These are phyloP conservation scores for Diabrotica balteata DNA, from an alignment of 2,888 invertebrate species.

Conservation along the genomic window DNA sequence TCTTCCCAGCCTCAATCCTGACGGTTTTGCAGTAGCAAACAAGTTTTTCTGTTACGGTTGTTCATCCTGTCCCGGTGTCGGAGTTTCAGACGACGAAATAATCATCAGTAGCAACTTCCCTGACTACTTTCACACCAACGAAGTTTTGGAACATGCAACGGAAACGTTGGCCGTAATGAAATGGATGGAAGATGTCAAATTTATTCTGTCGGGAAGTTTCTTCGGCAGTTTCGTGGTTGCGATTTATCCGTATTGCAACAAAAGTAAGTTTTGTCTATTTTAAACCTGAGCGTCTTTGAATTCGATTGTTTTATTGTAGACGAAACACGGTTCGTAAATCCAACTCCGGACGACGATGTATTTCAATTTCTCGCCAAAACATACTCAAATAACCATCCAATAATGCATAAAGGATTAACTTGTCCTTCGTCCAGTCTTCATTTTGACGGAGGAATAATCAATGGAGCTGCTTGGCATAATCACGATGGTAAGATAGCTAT, in stretches of 20 bases:
- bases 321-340: conserved; percentile 53
- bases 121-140: conserved; percentile 62
- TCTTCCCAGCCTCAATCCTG: conserved; percentile 79
- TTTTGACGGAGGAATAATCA: conserved; percentile 69
- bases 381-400: conserved; percentile 66
- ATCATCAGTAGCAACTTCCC: conserved; percentile 72
- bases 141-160: conserved; percentile 58
- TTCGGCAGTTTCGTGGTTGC: conserved; percentile 74
- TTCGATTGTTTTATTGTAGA: conserved; percentile 6
- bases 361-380: conserved; percentile 66
- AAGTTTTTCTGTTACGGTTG: conserved; percentile 44
- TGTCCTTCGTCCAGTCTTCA: conserved; percentile 54
- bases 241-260: conserved; percentile 69
- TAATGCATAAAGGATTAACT: conserved; percentile 64
- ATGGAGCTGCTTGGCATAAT: conserved; percentile 73
- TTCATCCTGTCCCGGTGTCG: conserved; percentile 44
- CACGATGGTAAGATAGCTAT: conserved; percentile 60
- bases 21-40: conserved; percentile 65
- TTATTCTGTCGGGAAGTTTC: conserved; percentile 70
- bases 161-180: conserved; percentile 67
- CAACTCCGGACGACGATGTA: conserved; percentile 72
- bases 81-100: conserved; percentile 23
- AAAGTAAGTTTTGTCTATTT: conserved; percentile 47
- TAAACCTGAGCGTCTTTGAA: background rate
- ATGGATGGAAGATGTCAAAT: conserved; percentile 66